phyloP scores from a whole-genome alignment of 2,888 invertebrate species.

The Endomychus coccineus region DNA sequence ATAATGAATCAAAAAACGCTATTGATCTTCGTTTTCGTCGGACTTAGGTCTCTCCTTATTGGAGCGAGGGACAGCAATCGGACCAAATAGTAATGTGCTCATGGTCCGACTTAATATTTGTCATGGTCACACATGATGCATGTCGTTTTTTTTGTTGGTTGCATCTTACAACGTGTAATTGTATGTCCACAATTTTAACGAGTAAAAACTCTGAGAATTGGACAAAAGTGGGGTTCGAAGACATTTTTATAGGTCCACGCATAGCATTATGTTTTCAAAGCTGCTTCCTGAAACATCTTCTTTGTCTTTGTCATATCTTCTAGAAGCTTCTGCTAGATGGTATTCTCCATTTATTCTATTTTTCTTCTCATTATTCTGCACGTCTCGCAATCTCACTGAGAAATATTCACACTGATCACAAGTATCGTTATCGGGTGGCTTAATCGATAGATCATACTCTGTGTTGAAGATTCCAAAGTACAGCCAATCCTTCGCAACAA shows the following conservation, averaged over 20 bases:
- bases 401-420: conserved; percentile 13
- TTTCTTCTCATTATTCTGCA: not conserved
- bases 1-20: too few species aligned
- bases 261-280: too few species aligned
- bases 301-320: not conserved
- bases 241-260: conserved; percentile 4
- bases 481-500: conserved; percentile 10
- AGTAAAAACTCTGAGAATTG: conserved; percentile 8
- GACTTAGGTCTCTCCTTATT: too few species aligned
- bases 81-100: conserved; percentile 12
- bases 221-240: not conserved
- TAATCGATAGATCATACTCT: conserved; percentile 11
- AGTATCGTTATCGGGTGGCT: conserved; percentile 6
- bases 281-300: too few species aligned
- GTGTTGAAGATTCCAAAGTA: conserved; percentile 11
- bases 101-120: not conserved
- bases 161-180: conserved; percentile 7
- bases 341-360: too few species aligned
- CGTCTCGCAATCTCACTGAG: conserved; percentile 5
- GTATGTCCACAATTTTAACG: conserved; percentile 12
- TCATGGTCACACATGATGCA: conserved; percentile 3
- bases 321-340: not conserved
- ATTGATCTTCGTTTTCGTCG: too few species aligned
- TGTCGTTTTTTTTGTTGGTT: not conserved
- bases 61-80: conserved; percentile 10